Conservation (phyloP, 1,140 invertebrate genomes). For the Trichomalopsis sarcophagae region DNA sequence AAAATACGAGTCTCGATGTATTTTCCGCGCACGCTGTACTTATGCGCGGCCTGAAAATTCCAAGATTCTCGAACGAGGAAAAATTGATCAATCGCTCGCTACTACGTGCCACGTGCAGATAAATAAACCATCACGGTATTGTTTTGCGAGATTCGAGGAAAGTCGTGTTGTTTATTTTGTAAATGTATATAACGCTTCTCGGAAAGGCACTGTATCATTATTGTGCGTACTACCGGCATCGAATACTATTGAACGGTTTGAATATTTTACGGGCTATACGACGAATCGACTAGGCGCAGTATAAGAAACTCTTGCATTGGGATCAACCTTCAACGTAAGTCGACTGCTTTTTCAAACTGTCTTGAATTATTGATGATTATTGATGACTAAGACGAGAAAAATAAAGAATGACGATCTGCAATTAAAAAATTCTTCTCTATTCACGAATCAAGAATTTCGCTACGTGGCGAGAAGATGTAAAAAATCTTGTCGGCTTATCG, state of each 20-base stretch:
- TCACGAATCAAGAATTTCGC: not conserved
- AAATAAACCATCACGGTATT: not conserved
- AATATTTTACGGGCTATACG: not conserved
- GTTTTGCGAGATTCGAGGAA: not conserved
- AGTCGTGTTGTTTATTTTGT: not conserved
- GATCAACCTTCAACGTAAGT: not conserved
- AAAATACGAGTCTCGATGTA: not conserved
- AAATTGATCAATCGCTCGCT: not conserved
- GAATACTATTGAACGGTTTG: not conserved
- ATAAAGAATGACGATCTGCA: no score
- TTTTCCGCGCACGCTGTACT: not conserved
- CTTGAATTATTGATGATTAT: no score
- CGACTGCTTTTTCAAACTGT: not conserved
- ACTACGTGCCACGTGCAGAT: no score
- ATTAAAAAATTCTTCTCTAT: not conserved
- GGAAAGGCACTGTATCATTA: not conserved
- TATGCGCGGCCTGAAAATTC: not conserved
- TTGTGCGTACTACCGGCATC: not conserved
- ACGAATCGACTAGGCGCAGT: no score
- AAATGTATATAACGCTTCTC: not conserved
- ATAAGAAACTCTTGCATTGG: not conserved
- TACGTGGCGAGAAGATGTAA: not conserved
- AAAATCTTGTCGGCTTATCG: not conserved
- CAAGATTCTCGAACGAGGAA: not conserved
- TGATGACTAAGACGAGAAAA: no score